Evolutionary conservation across 2,888 invertebrate genomes (phyloP), one percentile per base, ranked within the genome.

Genomic region (Andrena bicolor): DNA sequence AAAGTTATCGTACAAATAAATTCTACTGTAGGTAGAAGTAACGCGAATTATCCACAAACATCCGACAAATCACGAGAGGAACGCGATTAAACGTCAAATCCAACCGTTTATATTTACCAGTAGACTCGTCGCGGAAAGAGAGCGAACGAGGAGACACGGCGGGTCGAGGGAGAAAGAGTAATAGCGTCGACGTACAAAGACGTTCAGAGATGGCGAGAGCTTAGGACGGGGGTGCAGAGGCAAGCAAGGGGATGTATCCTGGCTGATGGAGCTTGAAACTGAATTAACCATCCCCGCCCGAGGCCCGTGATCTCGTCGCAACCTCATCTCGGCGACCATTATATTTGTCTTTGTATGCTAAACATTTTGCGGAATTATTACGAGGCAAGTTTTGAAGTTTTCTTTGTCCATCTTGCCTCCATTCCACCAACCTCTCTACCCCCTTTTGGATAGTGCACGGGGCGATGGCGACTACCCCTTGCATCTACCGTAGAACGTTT

Each of bases 311-410:
- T 88, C 89, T 90, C 88, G 87, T 88, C 89, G 90, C 89, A 90
- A 89, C 88, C 88, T 91, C 92, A 91, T 92, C 92, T 91, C 91
- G 82, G 73, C 89, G 84, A 89, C 92, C 90, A 92, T 92, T 92
- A 92, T 91, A 89, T 89, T 90, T 90, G 90, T 91, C 90, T 92
- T 92, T 92, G 92, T 90, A 92, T 92, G 91, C 90, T 92, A 92
- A 92, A 90, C 89, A 90, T 90, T 91, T 90, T 90, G 84, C 82
- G 84, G 81, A 90, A 92, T 91, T 90, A 92, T 90, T 56, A 87
- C 86, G 81, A 86, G 84, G 70, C 78, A 83, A 76, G 75, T 86
- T 88, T 63, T 76, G 49, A 70, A 84, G 83, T 79, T 82, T 78
- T 82, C 82, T 85, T 79, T 81, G 63, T 84, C 72, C 74, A 71